Evolutionary conservation across 2,113 vertebrate genomes (phyloP).

Genomic region (Corythaeola cristata): DNA sequence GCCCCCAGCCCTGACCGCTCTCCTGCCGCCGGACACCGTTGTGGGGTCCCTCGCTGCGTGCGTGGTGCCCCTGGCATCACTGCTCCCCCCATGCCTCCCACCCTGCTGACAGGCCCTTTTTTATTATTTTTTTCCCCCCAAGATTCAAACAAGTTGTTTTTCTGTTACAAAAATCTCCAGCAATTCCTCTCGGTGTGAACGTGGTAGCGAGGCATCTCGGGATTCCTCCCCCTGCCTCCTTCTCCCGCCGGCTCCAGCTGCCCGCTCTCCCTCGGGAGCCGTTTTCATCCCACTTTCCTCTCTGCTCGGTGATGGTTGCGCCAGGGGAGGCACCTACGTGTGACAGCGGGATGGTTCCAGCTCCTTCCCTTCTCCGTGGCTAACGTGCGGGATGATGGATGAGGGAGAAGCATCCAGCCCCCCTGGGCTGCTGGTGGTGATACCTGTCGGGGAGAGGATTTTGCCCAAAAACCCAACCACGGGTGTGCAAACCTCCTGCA

Average conservation of each 20-base stretch:
- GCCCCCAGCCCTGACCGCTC: rapidly evolving
- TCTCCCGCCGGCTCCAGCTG: background rate
- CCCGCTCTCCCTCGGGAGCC: background rate
- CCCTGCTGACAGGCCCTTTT: no score
- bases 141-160: background rate
- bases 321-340: background rate
- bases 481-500: background rate
- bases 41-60: rapidly evolving
- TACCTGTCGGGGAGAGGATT: background rate
- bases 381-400: rapidly evolving
- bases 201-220: background rate
- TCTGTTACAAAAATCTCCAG: background rate
- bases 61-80: rapidly evolving
- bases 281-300: background rate
- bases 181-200: background rate
- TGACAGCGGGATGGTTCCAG: background rate
- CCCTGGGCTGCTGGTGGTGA: rapidly evolving
- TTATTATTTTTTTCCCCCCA: background rate
- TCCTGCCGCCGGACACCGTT: background rate
- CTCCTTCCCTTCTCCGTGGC: background rate
- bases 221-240: background rate
- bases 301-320: rapidly evolving
- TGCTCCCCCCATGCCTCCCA: background rate
- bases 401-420: background rate
- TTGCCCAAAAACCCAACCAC: rapidly evolving